Conservation (phyloP, 2,797 vertebrate genomes). For the Myotis myotis region DNA sequence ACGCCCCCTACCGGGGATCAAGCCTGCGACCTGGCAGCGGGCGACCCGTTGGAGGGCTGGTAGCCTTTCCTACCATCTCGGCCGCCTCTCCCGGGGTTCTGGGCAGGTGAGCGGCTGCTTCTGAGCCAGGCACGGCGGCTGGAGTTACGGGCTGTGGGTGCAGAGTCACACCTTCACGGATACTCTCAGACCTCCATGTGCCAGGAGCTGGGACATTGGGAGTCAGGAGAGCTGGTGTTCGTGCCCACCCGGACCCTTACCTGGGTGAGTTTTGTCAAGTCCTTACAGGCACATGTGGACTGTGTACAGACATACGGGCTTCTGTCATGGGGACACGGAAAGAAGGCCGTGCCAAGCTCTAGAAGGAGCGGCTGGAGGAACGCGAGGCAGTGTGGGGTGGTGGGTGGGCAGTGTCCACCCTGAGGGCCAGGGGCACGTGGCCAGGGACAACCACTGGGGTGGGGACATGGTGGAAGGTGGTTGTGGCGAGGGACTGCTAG, state of each 20-base stretch:
- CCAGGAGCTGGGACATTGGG: not conserved
- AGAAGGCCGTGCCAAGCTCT: not conserved
- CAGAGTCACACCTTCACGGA: not conserved
- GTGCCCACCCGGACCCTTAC: not conserved
- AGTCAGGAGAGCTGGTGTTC: too few species aligned
- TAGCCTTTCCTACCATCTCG: not conserved
- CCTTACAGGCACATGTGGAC: not conserved
- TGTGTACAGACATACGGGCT: too few species aligned
- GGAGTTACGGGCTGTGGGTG: not conserved
- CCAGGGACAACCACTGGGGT: not conserved
- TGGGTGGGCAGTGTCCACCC: not conserved
- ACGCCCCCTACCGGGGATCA: too few species aligned
- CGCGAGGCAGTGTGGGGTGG: not conserved
- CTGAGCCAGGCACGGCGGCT: not conserved
- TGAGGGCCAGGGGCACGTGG: not conserved
- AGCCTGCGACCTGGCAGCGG: not conserved
- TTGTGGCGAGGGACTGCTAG: not conserved
- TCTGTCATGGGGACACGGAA: not conserved
- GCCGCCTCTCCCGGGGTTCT: not conserved
- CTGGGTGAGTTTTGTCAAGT: not conserved
- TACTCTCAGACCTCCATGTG: not conserved
- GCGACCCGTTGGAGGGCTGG: not conserved
- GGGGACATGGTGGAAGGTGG: not conserved
- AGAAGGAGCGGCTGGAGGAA: not conserved
- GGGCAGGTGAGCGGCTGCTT: not conserved